Evolutionary conservation across 2,888 invertebrate genomes (phyloP).

Genomic region (Molorchus minor): DNA sequence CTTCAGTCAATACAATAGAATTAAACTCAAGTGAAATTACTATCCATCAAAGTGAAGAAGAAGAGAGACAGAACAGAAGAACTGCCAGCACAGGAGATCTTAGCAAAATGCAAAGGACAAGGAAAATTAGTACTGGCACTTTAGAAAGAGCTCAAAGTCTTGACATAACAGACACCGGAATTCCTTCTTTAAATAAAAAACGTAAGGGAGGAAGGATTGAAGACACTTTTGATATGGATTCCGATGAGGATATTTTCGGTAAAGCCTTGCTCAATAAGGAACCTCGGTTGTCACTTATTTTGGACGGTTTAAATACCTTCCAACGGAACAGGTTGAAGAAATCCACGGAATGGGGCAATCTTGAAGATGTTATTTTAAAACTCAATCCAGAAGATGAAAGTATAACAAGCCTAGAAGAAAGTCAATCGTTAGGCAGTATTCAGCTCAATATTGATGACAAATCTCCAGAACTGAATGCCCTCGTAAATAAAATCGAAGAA

Average conservation of each 20-base stretch:
- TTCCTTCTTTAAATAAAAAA: constrained; percentile 30
- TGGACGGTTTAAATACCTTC: constrained; percentile 75
- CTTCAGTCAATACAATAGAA: constrained; percentile 72
- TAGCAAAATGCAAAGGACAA: constrained; percentile 69
- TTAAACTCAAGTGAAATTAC: constrained; percentile 79
- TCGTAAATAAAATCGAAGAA: constrained; percentile 59
- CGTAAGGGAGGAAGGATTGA: constrained; percentile 48
- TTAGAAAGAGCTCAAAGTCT: constrained; percentile 83
- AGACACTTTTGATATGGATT: constrained; percentile 57
- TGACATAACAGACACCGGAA: constrained; percentile 71
- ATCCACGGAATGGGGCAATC: constrained; percentile 78
- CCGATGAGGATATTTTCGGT: constrained; percentile 58
- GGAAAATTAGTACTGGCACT: constrained; percentile 65
- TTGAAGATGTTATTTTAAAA: constrained; percentile 78
- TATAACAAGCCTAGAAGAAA: constrained; percentile 26
- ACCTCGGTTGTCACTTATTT: constrained; percentile 68
- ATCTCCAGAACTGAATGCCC: constrained; percentile 55
- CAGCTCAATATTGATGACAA: constrained; percentile 44
- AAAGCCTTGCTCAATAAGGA: constrained; percentile 68
- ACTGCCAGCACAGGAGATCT: constrained; percentile 83
- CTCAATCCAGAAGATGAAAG: constrained; percentile 55
- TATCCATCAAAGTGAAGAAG: constrained; percentile 75
- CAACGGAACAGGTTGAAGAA: constrained; percentile 76
- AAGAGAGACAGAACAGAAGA: constrained; percentile 73
- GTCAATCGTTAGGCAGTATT: constrained; percentile 26